Evolutionary conservation across 2,888 invertebrate species (phyloP).

Genomic region (Azorinus chamasolen): DNA sequence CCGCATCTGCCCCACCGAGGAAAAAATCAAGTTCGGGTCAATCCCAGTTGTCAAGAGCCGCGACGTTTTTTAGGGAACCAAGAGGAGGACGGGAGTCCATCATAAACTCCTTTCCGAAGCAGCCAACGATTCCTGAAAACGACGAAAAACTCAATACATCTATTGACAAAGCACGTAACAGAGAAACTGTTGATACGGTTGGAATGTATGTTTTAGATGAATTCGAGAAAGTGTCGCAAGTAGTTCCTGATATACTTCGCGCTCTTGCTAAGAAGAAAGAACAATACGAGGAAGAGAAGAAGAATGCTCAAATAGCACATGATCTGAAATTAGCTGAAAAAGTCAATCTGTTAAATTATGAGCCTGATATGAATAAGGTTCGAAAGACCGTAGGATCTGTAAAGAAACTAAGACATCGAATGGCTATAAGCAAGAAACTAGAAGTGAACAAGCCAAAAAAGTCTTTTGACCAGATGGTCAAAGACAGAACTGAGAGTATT

Average conservation of each 20-base stretch:
- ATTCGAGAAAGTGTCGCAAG: constrained; percentile 72
- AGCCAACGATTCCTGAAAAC: constrained; percentile 42
- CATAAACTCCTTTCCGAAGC: constrained; percentile 38
- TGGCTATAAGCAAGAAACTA: constrained; percentile 66
- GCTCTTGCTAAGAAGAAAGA: constrained; percentile 68
- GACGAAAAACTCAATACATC: constrained; percentile 31
- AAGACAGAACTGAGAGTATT: constrained; percentile 55
- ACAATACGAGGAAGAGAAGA: constrained; percentile 39
- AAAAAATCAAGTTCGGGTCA: constrained; percentile 9
- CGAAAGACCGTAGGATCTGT: constrained; percentile 67
- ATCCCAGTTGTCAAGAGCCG: constrained; percentile 15
- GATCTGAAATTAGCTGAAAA: constrained; percentile 29
- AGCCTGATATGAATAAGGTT: constrained; percentile 68
- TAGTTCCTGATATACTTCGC: constrained; percentile 72
- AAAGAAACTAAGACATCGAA: constrained; percentile 67
- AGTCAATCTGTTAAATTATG: constrained; percentile 44
- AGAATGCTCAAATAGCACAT: not conserved
- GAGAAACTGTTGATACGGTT: constrained; percentile 47
- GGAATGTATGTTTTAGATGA: constrained; percentile 73
- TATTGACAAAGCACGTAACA: not conserved
- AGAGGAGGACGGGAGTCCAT: constrained; percentile 1
- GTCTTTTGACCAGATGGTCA: constrained; percentile 68
- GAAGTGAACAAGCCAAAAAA: constrained; percentile 60
- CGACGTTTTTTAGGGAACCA: constrained; percentile 27
- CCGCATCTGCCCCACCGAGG: constrained; percentile 31